These are phyloP conservation scores for Drosophila fuyamai DNA, from an alignment of 1,140 invertebrate genomes.

Conservation along the genomic window DNA sequence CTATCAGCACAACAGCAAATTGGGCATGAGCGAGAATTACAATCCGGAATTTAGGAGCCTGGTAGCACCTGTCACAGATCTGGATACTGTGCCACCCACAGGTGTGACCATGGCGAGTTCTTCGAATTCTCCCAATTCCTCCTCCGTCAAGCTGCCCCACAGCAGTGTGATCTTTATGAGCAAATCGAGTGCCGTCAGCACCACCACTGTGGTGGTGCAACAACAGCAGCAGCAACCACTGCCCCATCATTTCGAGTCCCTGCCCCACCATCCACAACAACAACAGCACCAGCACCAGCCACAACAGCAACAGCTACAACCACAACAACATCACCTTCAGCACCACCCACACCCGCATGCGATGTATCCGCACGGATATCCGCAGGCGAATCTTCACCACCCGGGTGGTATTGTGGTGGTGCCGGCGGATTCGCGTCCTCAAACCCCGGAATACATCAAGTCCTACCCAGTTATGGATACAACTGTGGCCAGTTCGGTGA, in stretches of 20 bases:
- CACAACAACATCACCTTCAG: slow-evolving; percentile 8
- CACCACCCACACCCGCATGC: slow-evolving; percentile 37
- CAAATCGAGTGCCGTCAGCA: slow-evolving; percentile 72
- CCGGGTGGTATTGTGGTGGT: slow-evolving; percentile 59
- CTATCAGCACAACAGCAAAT: slow-evolving; percentile 80
- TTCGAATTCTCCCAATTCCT: neutral
- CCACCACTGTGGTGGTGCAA: slow-evolving; percentile 30
- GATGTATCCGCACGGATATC: slow-evolving; percentile 27
- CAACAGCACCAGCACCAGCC: slow-evolving; percentile 36
- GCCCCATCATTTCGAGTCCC: slow-evolving; percentile 28
- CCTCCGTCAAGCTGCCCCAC: slow-evolving; percentile 60
- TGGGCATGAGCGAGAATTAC: slow-evolving; percentile 37
- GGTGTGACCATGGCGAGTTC: slow-evolving; percentile 64
- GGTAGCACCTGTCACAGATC: slow-evolving; percentile 78
- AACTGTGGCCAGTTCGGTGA: slow-evolving; percentile 86
- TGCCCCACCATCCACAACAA: slow-evolving; percentile 24
- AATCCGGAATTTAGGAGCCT: slow-evolving; percentile 47
- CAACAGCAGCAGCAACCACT: slow-evolving; percentile 4
- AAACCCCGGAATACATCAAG: slow-evolving; percentile 84
- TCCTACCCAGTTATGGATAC: slow-evolving; percentile 87
- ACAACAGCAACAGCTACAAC: slow-evolving; percentile 5
- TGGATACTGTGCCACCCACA: slow-evolving; percentile 82
- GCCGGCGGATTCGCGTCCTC: slow-evolving; percentile 76
- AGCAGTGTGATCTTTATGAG: slow-evolving; percentile 80
- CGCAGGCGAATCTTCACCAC: slow-evolving; percentile 23